Evolutionary conservation across 2,113 vertebrate species (phyloP).

Genomic region (Struthio camelus): DNA sequence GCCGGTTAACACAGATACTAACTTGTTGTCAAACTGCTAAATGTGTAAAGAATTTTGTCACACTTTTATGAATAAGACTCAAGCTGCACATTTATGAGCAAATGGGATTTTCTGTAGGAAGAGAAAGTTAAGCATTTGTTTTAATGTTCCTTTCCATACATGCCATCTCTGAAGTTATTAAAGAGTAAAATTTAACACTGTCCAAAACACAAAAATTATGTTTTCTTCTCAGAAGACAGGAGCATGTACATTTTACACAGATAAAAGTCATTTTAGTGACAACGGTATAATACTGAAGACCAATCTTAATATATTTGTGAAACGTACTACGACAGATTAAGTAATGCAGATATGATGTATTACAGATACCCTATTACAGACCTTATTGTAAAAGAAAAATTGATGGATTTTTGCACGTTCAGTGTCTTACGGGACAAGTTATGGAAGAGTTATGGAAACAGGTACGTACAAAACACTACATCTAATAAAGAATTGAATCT

Average conservation of each 20-base stretch:
- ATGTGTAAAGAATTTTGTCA: background rate
- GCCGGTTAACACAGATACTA: slow-evolving; percentile 17
- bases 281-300: background rate
- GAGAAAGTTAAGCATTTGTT: background rate
- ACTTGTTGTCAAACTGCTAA: slow-evolving; percentile 6
- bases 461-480: background rate
- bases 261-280: background rate
- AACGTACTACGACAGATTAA: background rate
- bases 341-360: background rate
- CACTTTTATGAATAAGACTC: background rate
- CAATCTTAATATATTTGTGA: background rate
- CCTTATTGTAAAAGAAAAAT: background rate
- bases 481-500: background rate
- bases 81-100: background rate
- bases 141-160: background rate
- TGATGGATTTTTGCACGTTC: background rate
- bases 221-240: background rate
- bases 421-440: background rate
- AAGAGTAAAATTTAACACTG: background rate
- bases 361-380: background rate
- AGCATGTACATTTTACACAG: background rate
- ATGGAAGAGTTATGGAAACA: background rate
- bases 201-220: background rate
- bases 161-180: background rate
- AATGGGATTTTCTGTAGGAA: background rate